These are phyloP conservation scores for Bujurquina vittata DNA, from an alignment of 2,113 vertebrate genomes.

Conservation along the genomic window DNA sequence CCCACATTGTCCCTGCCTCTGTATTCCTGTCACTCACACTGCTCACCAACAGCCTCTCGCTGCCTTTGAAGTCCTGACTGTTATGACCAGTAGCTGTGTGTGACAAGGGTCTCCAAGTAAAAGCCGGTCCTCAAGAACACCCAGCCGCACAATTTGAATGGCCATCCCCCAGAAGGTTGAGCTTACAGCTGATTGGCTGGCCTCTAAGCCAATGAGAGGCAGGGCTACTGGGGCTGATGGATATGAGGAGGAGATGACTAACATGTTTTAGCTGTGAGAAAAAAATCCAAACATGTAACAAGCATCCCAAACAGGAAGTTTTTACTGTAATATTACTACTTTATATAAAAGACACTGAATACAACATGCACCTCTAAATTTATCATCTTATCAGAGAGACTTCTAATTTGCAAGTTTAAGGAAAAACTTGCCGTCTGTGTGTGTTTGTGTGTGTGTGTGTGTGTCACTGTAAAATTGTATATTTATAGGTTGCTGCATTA, in stretches of 20 bases:
- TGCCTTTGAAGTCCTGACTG: constrained; percentile 61
- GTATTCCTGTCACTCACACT: constrained; percentile 53
- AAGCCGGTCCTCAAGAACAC: constrained; percentile 50
- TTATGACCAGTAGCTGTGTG: constrained; percentile 55
- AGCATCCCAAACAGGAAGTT: background rate
- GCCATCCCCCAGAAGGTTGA: constrained; percentile 40
- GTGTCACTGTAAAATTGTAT: too few species aligned
- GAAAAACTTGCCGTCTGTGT: too few species aligned
- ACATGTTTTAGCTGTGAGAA: background rate
- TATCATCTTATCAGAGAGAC: background rate
- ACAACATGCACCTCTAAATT: background rate
- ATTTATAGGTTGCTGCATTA: background rate
- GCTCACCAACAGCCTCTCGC: constrained; percentile 34
- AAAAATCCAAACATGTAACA: background rate
- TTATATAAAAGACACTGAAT: background rate
- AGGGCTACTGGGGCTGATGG: constrained; percentile 55
- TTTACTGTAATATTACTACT: background rate
- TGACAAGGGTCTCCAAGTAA: constrained; percentile 61
- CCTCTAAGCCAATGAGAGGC: constrained; percentile 61
- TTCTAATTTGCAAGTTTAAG: background rate
- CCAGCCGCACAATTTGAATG: constrained; percentile 61
- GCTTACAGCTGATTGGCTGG: constrained; percentile 50
- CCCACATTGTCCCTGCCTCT: constrained; percentile 31
- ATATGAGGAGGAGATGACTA: constrained; percentile 29
- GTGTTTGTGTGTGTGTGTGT: too few species aligned